A percentile compares a stretch with the other conserved stretches of the same genome.
phyloP scores from a whole-genome alignment of 2,113 vertebrate species.

The Eira barbara region DNA sequence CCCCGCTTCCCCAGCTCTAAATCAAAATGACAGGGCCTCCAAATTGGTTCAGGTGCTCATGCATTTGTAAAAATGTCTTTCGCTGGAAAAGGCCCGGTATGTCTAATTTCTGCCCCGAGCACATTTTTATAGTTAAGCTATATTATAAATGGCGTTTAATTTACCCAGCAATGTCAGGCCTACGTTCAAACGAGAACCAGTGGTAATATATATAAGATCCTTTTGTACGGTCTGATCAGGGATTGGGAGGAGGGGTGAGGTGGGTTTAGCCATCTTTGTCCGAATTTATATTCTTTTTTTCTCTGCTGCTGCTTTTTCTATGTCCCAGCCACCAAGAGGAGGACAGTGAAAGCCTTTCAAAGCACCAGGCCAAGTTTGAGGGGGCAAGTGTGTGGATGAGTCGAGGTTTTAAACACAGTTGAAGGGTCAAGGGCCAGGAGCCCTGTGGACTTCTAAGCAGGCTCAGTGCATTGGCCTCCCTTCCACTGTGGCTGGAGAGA shows the following conservation, averaged over 20 bases:
- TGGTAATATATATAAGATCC: background rate
- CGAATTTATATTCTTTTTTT: constrained; percentile 38
- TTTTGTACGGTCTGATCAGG: constrained; percentile 32
- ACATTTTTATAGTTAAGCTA: constrained; percentile 74
- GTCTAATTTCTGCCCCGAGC: constrained; percentile 68
- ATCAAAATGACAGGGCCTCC: constrained; percentile 57
- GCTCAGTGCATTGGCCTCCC: background rate
- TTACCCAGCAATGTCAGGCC: constrained; percentile 40
- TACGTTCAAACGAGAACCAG: background rate
- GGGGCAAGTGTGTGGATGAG: background rate
- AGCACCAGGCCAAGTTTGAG: background rate
- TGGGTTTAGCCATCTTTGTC: constrained; percentile 25
- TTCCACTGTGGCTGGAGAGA: background rate
- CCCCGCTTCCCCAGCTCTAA: constrained; percentile 63
- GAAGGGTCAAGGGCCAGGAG: background rate
- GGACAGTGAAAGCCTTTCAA: background rate
- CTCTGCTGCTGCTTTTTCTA: background rate
- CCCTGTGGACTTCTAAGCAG: background rate
- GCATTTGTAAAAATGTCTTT: constrained; percentile 62
- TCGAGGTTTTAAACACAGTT: background rate
- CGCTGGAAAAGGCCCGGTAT: constrained; percentile 61
- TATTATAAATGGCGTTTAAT: constrained; percentile 69
- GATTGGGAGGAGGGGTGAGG: background rate
- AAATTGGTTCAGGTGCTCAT: constrained; percentile 67
- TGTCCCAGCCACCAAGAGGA: background rate